Base-by-base conservation (phyloP, 2,888 invertebrate genomes). In the Scaptomyza polygonia region DNA sequence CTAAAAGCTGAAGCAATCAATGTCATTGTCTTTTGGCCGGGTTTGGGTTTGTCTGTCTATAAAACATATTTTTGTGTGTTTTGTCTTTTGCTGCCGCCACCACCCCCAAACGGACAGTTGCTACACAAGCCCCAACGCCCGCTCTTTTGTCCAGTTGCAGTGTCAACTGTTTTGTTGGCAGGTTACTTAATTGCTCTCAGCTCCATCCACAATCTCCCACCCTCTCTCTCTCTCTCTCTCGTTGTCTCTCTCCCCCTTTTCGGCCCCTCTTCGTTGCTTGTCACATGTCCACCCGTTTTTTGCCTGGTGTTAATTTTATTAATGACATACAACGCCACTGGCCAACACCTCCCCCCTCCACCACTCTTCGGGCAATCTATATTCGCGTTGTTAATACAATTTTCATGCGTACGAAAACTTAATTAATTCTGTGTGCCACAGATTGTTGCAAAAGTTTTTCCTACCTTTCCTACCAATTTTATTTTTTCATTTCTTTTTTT, bases 291-390 rank as follows among this genome's bases (percentile, higher is more conserved):
- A 32, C 3, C 6, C 44, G 49, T 56, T 69, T 77, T 80, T 81
- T 72, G 78, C 77, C 77, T 87, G 81, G 89, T 90, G 90, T 90
- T 90, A 91, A 91, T 90, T 90, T 90, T 91, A 91, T 90, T 90
- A 90, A 91, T 90, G 91, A 88, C 90, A 88, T 88, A 70, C 83
- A 86, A 79, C 79, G 84, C 67, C 70, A 74, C 51, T 74, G 72
- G 65, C 57, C 80, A 25, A 45, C 47, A 57, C 16, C 5, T 12
- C 8, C 39, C 57, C 14, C 18, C 27, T 5, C 14, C 39, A 5
- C 0, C 5, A 4, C 54, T 9, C 49, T 32, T 39, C 52, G 42
- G 56, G 16, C 53, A 7, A 8, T 30, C 29, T 6, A 48, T 39
- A 32, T 12, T 1, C 34, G 27, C 34, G 51, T 8, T 56, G 66